Evolutionary conservation across 2,797 vertebrate genomes (phyloP), one percentile per base, ranked within the genome.

Genomic region (Cercopithecus diana): DNA sequence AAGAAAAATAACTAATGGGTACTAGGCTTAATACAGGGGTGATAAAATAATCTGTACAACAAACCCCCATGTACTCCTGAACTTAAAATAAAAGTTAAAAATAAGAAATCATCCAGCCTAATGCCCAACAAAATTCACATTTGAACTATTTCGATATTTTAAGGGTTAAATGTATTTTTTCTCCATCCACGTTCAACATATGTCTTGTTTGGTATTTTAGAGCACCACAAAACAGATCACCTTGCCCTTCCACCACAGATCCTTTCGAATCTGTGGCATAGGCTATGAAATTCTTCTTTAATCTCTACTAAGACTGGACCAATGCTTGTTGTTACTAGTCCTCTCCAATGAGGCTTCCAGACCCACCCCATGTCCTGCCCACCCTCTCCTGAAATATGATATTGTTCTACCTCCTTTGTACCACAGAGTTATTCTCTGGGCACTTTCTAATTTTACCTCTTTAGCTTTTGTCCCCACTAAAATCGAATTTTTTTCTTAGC

Each of bases 251-350:
- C 19, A 81, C 10, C 39, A 57, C 9, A 36, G 33, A 70, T 7
- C 19, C 9, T 41, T 86, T 55, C 39, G 75, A 20, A 36, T 36
- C 61, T 77, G 3, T 43, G 8, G 5, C 11, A 14, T 39, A 33
- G 28, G 4, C 15, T 52, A 4, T 76, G n/a, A 70, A 64, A 58
- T 57, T 75, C 41, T 52, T 50, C 43, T 58, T 45, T 5, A n/a
- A 26, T 22, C 5, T 24, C 76, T 83, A 26, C 61, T 9, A 0
- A 0, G 6, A 5, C 20, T 57, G 4, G 12, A 73, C 24, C 0
- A 4, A 14, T 20, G 19, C 48, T 7, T 11, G 11, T 17, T 33
- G 24, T 64, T 28, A 67, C 30, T 48, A 7, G 10, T 20, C 6
- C 26, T 75, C 7, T 41, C 43, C 19, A 7, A 4, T 2, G 39